These are phyloP conservation scores for Candoia aspera DNA, from an alignment of 2,113 vertebrate genomes.

Conservation along the genomic window DNA sequence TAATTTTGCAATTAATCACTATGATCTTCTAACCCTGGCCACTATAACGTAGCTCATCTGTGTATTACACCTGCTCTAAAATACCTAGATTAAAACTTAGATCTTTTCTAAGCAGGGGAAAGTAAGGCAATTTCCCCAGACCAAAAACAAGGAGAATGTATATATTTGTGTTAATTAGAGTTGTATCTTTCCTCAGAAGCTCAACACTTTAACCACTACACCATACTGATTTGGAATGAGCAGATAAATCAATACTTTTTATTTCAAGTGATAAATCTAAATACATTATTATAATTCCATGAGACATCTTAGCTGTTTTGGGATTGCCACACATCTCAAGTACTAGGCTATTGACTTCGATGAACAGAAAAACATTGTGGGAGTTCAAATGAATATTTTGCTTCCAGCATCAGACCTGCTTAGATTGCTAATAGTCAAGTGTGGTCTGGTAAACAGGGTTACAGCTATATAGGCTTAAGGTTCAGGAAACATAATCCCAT, in stretches of 20 bases:
- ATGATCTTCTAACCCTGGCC: no score
- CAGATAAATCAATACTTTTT: neutral
- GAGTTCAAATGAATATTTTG: neutral
- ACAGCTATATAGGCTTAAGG: neutral
- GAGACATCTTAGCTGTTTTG: neutral
- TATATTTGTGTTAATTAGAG: no score
- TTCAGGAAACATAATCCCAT: neutral
- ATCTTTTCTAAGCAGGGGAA: no score
- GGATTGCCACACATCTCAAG: neutral
- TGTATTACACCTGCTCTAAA: no score
- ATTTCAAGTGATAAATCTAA: neutral
- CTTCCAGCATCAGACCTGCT: neutral
- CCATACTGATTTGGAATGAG: neutral
- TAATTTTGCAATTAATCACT: no score
- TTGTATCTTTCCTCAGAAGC: no score
- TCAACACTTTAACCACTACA: neutral
- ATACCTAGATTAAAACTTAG: no score
- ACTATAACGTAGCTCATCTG: no score
- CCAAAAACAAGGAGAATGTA: no score
- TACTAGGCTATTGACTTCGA: neutral
- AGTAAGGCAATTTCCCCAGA: no score
- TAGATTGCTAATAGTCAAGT: neutral
- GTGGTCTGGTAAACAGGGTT: neutral
- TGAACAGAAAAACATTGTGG: neutral
- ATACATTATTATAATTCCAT: neutral